phyloP scores from a whole-genome alignment of 2,797 vertebrate species.

The Alca torda region DNA sequence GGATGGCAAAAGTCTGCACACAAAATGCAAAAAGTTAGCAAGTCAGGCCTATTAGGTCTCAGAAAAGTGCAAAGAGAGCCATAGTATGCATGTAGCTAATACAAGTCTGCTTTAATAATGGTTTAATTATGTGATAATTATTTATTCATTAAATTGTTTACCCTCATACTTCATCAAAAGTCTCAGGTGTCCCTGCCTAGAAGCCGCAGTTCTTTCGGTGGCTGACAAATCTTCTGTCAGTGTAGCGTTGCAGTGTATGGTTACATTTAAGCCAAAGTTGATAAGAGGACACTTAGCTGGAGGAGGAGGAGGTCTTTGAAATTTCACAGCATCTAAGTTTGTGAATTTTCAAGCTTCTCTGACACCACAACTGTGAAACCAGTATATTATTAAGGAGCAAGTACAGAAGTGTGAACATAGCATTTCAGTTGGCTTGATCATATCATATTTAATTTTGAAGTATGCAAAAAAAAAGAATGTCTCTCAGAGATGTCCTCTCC shows the following conservation, averaged over 20 bases:
- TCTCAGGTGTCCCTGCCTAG: constrained; percentile 21
- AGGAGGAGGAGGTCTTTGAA: not conserved
- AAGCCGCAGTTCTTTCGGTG: not conserved
- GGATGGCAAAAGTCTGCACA: not conserved
- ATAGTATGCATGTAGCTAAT: not conserved
- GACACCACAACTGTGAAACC: not conserved
- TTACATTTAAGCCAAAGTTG: not conserved
- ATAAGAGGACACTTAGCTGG: not conserved
- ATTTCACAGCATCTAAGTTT: not conserved
- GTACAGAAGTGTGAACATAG: not conserved
- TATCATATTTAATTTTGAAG: not conserved
- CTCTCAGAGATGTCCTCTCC: not conserved
- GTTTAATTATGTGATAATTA: constrained; percentile 70
- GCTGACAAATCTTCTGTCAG: constrained; percentile 5
- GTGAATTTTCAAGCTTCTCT: not conserved
- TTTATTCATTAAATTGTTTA: constrained; percentile 70
- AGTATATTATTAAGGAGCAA: not conserved
- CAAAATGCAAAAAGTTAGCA: not conserved
- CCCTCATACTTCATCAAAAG: constrained; percentile 27
- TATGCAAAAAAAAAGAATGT: not conserved
- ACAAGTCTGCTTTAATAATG: constrained; percentile 60
- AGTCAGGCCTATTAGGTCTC: not conserved
- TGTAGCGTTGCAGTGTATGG: not conserved
- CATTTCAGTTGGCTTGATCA: not conserved
- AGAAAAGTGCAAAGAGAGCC: not conserved